Base-by-base conservation (phyloP, 2,797 vertebrate species). In the Aphelocoma californica region DNA sequence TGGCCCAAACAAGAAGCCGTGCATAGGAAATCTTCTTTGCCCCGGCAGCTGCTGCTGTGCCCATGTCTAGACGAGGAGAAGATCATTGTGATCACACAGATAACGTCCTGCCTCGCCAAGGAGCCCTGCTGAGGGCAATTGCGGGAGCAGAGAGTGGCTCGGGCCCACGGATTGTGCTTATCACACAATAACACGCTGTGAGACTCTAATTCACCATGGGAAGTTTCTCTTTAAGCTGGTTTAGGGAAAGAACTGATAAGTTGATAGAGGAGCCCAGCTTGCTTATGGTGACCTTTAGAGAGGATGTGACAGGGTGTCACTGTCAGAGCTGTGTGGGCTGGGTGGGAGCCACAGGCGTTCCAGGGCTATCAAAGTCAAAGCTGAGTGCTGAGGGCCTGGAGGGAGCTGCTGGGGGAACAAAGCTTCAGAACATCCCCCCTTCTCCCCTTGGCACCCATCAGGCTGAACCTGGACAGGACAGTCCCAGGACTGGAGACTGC, bases 251-350 rank as follows among this genome's bases (percentile, higher is more conserved):
- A 38, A 36, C 56, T 67, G 93, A 93, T 91, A 16, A 92, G 77
- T 12, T 61, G 96, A 96, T 85, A 94, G 95, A 88, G 88, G 77
- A 95, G 72, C 80, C 40, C 28, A 14, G 78, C 84, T 92, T 1
- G 4, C 70, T 93, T 12, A 18, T 36, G 38, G 81, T 94, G 97
- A 95, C 97, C 97, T 97, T 97, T 93, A 31, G 47, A 81, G 72
- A 34, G 94, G 86, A 81, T 78, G 83, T 90, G 90, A 78, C 70
- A 74, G 83, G 81, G 75, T 67, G 64, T 80, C n/a, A 14, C 87
- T 93, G 87, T 79, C 90, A 66, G 45, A 62, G 86, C 65, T 45
- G 69, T 34, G 53, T 15, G n/a, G n/a, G 38, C 75, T 73, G 86
- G 61, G 38, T 1, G 45, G 47, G 51, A 86, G 75, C 70, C 71